Percentiles rank a stretch among this genome's conserved stretches.
phyloP scores from a whole-genome alignment of 2,113 vertebrate genomes.

The Myiozetetes cayanensis region DNA sequence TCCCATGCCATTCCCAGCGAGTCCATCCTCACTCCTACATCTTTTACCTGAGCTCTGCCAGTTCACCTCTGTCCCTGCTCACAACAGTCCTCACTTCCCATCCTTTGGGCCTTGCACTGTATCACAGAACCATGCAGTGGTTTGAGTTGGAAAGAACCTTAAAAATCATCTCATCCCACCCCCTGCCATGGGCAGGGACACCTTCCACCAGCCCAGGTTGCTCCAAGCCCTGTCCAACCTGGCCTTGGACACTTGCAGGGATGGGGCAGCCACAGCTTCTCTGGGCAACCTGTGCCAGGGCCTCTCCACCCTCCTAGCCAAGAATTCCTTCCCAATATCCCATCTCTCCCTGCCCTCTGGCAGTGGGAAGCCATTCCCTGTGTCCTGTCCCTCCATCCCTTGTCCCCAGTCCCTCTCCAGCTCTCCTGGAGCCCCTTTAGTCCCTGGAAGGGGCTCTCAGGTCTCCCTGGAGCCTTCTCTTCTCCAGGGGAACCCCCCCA shows the following conservation, averaged over 20 bases:
- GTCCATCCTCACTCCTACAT: rapidly evolving
- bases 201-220: rapidly evolving
- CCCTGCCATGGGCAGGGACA: not conserved
- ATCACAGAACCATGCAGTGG: not conserved
- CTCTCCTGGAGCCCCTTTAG: not conserved
- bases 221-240: rapidly evolving
- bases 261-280: not conserved
- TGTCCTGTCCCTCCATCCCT: not conserved
- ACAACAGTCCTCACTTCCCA: not conserved
- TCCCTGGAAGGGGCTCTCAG: not conserved
- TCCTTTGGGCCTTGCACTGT: rapidly evolving
- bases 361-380: not conserved
- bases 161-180: rapidly evolving
- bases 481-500: not conserved
- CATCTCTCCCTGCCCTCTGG: not conserved
- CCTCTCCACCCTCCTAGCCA: rapidly evolving
- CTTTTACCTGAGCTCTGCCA: not conserved
- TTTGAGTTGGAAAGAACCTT: not conserved
- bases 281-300: not conserved
- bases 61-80: not conserved
- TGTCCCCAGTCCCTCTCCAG: not conserved
- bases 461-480: not conserved
- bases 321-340: not conserved
- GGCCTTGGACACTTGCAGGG: not conserved
- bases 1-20: not conserved